Evolutionary conservation across 35 echinoderm and acorn worm genomes (phyloP).

Genomic region (Lytechinus variegatus): DNA sequence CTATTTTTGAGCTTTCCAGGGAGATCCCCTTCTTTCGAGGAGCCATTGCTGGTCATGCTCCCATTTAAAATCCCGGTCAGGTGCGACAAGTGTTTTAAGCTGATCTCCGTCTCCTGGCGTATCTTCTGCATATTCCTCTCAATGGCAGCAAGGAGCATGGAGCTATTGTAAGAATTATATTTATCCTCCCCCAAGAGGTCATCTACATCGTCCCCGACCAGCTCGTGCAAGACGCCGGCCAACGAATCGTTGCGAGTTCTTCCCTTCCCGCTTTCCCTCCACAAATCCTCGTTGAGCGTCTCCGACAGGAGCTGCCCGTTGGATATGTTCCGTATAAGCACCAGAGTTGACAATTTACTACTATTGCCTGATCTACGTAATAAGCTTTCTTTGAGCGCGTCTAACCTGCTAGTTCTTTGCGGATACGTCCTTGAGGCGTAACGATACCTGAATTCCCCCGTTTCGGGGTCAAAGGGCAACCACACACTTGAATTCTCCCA

Average conservation of each 20-base stretch:
- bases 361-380: constrained; percentile 44
- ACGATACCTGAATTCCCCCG: constrained; percentile 33
- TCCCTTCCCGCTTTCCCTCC: not conserved
- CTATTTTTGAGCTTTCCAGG: not conserved
- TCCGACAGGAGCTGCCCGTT: constrained; percentile 2
- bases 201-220: constrained; percentile 8
- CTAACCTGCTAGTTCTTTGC: constrained; percentile 47
- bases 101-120: constrained; percentile 79
- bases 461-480: constrained; percentile 48
- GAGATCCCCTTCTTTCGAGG: not conserved
- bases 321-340: constrained; percentile 28
- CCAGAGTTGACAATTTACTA: constrained; percentile 42
- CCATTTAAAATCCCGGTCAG: constrained; percentile 69
- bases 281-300: constrained; percentile 4
- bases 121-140: constrained; percentile 93
- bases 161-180: constrained; percentile 59
- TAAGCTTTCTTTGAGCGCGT: constrained; percentile 44
- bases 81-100: constrained; percentile 71
- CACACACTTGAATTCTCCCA: not conserved
- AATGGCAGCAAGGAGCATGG: constrained; percentile 81
- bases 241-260: constrained; percentile 54
- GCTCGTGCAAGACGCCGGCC: not conserved
- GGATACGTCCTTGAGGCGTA: constrained; percentile 45
- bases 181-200: constrained; percentile 2
- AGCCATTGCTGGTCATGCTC: constrained; percentile 8